These are phyloP conservation scores for Eugnorisma glareosa DNA, from an alignment of 2,888 invertebrate species.

Conservation along the genomic window DNA sequence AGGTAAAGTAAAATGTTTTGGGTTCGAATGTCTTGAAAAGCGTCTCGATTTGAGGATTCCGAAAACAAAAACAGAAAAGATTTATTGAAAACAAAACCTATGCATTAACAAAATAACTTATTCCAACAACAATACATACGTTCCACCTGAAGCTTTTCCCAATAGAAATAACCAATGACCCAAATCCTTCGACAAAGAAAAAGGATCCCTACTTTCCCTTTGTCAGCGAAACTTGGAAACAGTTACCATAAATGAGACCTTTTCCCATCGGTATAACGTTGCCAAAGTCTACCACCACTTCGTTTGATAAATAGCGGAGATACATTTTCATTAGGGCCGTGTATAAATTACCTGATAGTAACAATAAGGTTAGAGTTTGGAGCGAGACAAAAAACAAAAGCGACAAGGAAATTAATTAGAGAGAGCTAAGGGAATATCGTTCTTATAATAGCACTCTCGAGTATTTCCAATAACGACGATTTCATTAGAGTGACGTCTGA, in stretches of 20 bases:
- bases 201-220: slow-evolving; percentile 77
- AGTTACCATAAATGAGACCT: slow-evolving; percentile 77
- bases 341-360: slow-evolving; percentile 67
- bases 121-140: slow-evolving; percentile 55
- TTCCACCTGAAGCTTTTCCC: slow-evolving; percentile 68
- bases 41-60: not conserved
- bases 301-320: slow-evolving; percentile 83
- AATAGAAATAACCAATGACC: slow-evolving; percentile 83
- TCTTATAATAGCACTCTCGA: slow-evolving; percentile 49
- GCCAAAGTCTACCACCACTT: slow-evolving; percentile 68
- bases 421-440: slow-evolving; percentile 50
- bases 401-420: slow-evolving; percentile 60
- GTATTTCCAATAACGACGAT: slow-evolving; percentile 55
- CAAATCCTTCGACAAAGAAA: slow-evolving; percentile 78
- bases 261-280: slow-evolving; percentile 72
- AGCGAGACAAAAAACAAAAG: slow-evolving; percentile 59
- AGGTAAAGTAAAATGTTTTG: not conserved
- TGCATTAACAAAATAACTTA: slow-evolving; percentile 54
- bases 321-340: slow-evolving; percentile 81
- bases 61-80: slow-evolving; percentile 5
- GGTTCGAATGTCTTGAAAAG: not conserved
- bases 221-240: slow-evolving; percentile 83
- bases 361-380: slow-evolving; percentile 57
- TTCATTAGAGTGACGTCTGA: slow-evolving; percentile 36
- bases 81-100: slow-evolving; percentile 41